Evolutionary conservation across 2,888 invertebrate genomes (phyloP), one percentile per base, ranked within the genome.

Genomic region (Myathropa florea): DNA sequence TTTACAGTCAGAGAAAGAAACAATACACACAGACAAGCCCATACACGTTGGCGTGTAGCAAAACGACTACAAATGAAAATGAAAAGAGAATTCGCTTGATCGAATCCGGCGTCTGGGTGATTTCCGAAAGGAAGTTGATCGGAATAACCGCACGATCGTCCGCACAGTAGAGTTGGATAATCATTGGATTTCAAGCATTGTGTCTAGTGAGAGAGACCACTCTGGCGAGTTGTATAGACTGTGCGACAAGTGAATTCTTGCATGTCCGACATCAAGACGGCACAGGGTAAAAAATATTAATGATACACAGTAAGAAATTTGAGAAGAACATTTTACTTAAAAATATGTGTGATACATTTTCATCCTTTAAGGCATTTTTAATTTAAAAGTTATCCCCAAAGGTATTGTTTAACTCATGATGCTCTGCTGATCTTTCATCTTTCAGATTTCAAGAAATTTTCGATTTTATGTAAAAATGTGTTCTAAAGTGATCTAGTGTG

Each of bases 121-220:
- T 86, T 86, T 86, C 86, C 86, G 86, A 86, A 83, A 83, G 83
- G 86, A 86, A 86, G 86, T 86, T 71, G 78, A 86, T 86, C 83
- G 83, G 71, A 86, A 83, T 86, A 83, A 70, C 83, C 83, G 59
- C 86, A 86, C 83, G 86, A 86, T 86, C 83, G 78, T 83, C 18
- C 55, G 82, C 68, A 73, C 57, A 63, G n/a, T 21, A 61, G 67
- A 76, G n/a, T 75, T 57, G 12, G 70, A 76, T 76, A 57, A 68
- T 70, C 73, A 70, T 76, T 64, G 12, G 57, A 0, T 4, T 53
- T 63, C 21, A 67, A 60, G 70, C 67, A 79, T 53, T 71, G 65
- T 82, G 82, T 82, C 82, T 84, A 70, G 53, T 39, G 53, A 4
- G 39, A 14, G n/a, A 57, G 28, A 23, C 14, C 30, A 61, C 30